Percentiles rank a stretch among this genome's conserved stretches.
Evolutionary conservation across 2,888 invertebrate species (phyloP).

Genomic region (Philonicus albiceps): DNA sequence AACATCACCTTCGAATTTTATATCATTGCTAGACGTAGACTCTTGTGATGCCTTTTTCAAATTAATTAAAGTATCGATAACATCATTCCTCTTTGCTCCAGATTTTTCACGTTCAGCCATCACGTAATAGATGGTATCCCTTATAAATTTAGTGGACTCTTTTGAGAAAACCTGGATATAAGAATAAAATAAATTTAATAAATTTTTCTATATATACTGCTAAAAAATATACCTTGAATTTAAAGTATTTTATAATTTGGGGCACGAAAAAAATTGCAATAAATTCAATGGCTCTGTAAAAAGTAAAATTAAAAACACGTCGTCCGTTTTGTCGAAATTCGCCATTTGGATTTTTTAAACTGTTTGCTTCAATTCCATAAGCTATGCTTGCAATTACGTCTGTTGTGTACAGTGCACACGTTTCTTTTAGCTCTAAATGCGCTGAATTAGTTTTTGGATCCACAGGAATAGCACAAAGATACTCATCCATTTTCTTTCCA

Average conservation of each 20-base stretch:
- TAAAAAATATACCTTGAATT: conserved; percentile 55
- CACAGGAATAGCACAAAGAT: neutral
- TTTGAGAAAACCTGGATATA: conserved; percentile 51
- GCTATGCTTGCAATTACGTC: conserved; percentile 65
- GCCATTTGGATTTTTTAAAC: conserved; percentile 61
- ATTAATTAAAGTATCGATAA: conserved; percentile 61
- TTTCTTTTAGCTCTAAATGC: conserved; percentile 58
- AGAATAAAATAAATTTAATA: neutral
- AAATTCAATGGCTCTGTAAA: conserved; percentile 59
- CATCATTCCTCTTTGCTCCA: conserved; percentile 57
- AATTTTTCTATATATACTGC: conserved; percentile 41
- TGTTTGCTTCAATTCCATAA: conserved; percentile 64
- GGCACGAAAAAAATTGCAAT: conserved; percentile 63
- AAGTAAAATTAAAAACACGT: conserved; percentile 59
- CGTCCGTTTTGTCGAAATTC: conserved; percentile 63
- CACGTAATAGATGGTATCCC: conserved; percentile 59
- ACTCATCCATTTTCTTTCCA: conserved; percentile 38
- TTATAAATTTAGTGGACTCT: conserved; percentile 59
- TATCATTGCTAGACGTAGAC: conserved; percentile 24
- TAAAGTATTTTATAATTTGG: conserved; percentile 56
- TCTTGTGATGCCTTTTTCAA: conserved; percentile 53
- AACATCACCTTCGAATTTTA: conserved; percentile 57
- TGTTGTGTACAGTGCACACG: conserved; percentile 60
- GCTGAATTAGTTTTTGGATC: conserved; percentile 45
- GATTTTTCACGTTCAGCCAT: conserved; percentile 61